Evolutionary conservation across 1,140 invertebrate genomes (phyloP).

Genomic region (Drosophila punjabiensis): DNA sequence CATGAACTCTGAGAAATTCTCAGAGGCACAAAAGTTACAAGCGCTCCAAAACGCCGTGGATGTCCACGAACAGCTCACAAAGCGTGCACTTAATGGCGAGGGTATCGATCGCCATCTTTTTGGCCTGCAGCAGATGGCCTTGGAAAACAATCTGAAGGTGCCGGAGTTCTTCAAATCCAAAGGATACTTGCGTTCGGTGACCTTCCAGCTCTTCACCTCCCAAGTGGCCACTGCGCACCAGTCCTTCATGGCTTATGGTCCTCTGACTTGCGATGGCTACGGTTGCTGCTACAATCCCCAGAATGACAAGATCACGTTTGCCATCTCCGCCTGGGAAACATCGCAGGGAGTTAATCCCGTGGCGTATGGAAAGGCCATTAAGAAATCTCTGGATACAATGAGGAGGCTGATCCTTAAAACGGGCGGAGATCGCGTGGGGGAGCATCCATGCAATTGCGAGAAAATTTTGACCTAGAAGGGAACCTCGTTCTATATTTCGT

Average conservation of each 20-base stretch:
- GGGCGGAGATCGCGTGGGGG: slow-evolving; percentile 1
- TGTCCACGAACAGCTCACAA: slow-evolving; percentile 92
- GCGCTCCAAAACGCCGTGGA: slow-evolving; percentile 90
- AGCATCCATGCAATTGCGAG: slow-evolving; percentile 18
- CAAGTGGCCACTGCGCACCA: slow-evolving; percentile 90
- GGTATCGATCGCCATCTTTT: slow-evolving; percentile 95
- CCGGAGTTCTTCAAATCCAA: slow-evolving; percentile 91
- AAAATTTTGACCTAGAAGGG: not conserved
- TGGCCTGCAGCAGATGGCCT: slow-evolving; percentile 93
- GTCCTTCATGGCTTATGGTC: slow-evolving; percentile 93
- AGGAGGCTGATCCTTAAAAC: slow-evolving; percentile 33
- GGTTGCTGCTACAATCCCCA: slow-evolving; percentile 94
- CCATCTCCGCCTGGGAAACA: slow-evolving; percentile 88
- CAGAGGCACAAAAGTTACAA: slow-evolving; percentile 58
- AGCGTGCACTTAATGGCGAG: slow-evolving; percentile 91
- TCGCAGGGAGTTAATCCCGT: not conserved
- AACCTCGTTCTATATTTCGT: not conserved
- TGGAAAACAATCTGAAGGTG: slow-evolving; percentile 90
- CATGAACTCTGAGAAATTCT: slow-evolving; percentile 87
- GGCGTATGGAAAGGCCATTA: slow-evolving; percentile 28
- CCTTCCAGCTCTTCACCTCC: slow-evolving; percentile 94
- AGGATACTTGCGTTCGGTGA: slow-evolving; percentile 89
- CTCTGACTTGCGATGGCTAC: slow-evolving; percentile 91
- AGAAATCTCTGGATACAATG: slow-evolving; percentile 36
- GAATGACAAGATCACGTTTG: slow-evolving; percentile 89